These are phyloP conservation scores for Scomber japonicus DNA, from an alignment of 2,113 vertebrate genomes.

Conservation along the genomic window DNA sequence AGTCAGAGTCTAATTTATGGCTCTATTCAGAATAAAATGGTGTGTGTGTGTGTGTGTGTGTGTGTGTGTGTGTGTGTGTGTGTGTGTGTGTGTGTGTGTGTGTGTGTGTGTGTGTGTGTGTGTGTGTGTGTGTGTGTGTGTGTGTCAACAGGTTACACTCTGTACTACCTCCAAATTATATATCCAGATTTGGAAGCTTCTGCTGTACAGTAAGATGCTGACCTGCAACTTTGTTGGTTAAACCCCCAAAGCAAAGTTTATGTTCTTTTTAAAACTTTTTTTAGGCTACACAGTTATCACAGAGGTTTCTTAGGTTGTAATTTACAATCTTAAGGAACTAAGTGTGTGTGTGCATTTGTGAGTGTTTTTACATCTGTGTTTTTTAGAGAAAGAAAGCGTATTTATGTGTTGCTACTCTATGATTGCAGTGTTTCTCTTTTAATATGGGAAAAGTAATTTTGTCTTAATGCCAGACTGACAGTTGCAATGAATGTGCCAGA, in stretches of 20 bases:
- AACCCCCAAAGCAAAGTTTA: conserved; percentile 56
- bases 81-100: conserved; percentile 8
- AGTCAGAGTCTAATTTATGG: conserved; percentile 67
- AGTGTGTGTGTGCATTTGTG: background rate
- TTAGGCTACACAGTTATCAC: conserved; percentile 15
- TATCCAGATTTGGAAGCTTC: conserved; percentile 50
- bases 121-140: background rate
- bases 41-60: conserved; percentile 22
- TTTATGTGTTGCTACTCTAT: conserved; percentile 45
- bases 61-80: conserved; percentile 7
- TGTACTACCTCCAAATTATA: conserved; percentile 60
- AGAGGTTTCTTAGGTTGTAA: conserved; percentile 28
- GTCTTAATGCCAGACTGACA: conserved; percentile 76
- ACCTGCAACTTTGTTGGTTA: conserved; percentile 66
- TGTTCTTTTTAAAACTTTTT: conserved; percentile 37
- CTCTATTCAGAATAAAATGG: conserved; percentile 55
- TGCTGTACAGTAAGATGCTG: conserved; percentile 62
- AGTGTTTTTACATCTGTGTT: conserved; percentile 11
- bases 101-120: conserved; percentile 1
- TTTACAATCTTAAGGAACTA: conserved; percentile 26
- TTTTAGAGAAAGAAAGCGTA: conserved; percentile 9
- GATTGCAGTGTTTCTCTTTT: conserved; percentile 67
- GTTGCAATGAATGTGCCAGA: conserved; percentile 72
- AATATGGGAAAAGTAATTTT: conserved; percentile 77
- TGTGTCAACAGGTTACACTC: conserved; percentile 43